A percentile compares a stretch with the other conserved stretches of the same genome.
These are phyloP conservation scores for Dicrurus megarhynchus DNA, from an alignment of 2,113 vertebrate genomes.

Conservation along the genomic window DNA sequence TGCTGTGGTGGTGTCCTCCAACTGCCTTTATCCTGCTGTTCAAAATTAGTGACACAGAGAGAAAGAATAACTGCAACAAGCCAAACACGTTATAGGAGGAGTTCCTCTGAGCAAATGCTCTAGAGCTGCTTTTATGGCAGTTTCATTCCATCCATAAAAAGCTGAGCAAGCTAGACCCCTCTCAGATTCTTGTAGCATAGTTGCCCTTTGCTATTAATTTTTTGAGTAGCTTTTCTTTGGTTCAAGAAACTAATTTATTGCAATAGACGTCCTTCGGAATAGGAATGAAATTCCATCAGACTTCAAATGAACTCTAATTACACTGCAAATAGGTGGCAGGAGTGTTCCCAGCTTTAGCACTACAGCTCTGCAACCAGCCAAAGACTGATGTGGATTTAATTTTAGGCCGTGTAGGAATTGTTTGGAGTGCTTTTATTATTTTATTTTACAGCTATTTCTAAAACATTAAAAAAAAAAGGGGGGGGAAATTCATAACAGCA, in stretches of 20 bases:
- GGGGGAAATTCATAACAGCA: neutral
- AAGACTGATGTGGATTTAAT: constrained; percentile 27
- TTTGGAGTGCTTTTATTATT: constrained; percentile 31
- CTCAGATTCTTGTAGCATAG: neutral
- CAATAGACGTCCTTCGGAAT: neutral
- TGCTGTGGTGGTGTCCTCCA: constrained; percentile 14
- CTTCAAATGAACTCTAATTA: constrained; percentile 24
- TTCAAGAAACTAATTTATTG: neutral
- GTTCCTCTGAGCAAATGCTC: neutral
- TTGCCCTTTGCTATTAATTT: neutral
- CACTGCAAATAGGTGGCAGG: constrained; percentile 4
- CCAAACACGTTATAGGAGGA: neutral
- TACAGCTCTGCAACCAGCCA: neutral
- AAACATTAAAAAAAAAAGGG: neutral
- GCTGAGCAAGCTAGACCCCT: neutral
- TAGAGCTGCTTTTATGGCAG: neutral
- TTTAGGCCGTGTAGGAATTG: neutral
- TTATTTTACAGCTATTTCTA: constrained; percentile 23
- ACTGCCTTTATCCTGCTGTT: constrained; percentile 20
- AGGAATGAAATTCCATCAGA: constrained; percentile 21
- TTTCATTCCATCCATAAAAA: neutral
- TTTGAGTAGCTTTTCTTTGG: constrained; percentile 22
- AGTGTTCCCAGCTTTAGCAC: neutral
- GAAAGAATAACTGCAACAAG: constrained; percentile 39
- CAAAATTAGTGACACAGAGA: constrained; percentile 22